Evolutionary conservation across 2,888 invertebrate species (phyloP), one percentile per base, ranked within the genome.

Genomic region (Volucella inflata): DNA sequence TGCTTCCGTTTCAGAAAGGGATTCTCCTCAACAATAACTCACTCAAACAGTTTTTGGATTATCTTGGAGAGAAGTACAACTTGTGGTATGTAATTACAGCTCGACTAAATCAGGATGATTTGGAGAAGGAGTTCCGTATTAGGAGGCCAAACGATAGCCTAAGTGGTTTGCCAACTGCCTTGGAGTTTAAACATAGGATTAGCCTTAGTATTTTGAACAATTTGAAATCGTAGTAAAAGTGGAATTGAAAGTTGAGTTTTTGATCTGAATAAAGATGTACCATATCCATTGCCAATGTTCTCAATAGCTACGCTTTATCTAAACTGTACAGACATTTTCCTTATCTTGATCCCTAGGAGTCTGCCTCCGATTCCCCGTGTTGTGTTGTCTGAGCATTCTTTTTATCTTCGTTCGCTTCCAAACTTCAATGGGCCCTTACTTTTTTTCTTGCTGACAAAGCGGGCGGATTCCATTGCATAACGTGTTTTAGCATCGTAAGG

Each of bases 141-240:
- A 62, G 55, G 9, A 46, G 77, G n/a, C 14, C 77, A 2, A 55
- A 40, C 30, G 53, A 38, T 11, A 16, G 40, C 0, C 2, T 57
- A 1, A 53, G 21, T 12, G 51, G 78, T 2, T 38, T 55, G 30
- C 70, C 78, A 4, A 71, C 70, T 0, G 48, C 64, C 2, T 42
- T 78, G 42, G 78, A 78, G 50, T 71, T 78, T 42, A 64, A 64
- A 30, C 64, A 78, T n/a, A 38, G 62, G 30, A 78, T 78, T 9
- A 40, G 64, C 40, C 17, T 30, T 10, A n/a, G 9, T 30, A 40
- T 77, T 0, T 2, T 68, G 8, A 55, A 12, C 11, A 44, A 21
- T n/a, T 59, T 68, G 9, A 55, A 36, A 30, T 30, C 30, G 38
- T 16, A 59, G 16, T 40, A n/a, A 57, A 57, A 17, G n/a, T n/a